Percentiles rank a stretch among this genome's conserved stretches.
Evolutionary conservation across 2,113 vertebrate species (phyloP).

Genomic region (Apaloderma vittatum): DNA sequence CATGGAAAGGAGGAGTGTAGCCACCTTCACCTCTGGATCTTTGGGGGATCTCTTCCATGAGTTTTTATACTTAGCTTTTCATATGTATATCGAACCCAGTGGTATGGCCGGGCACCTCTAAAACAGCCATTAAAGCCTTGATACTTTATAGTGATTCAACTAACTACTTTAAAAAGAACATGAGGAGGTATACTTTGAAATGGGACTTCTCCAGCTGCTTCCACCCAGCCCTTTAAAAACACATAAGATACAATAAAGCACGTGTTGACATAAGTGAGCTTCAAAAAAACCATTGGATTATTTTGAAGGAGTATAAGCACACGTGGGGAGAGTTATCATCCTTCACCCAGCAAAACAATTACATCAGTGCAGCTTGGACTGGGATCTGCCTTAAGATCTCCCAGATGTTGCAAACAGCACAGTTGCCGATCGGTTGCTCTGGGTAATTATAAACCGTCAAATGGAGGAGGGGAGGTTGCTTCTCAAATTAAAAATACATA

Average conservation of each 20-base stretch:
- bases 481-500: background rate
- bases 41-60: background rate
- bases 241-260: conserved; percentile 35
- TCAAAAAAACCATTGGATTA: conserved; percentile 50
- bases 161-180: background rate
- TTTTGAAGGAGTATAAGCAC: conserved; percentile 56
- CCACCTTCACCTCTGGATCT: background rate
- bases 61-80: background rate
- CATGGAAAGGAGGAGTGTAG: background rate
- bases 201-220: conserved; percentile 23
- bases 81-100: background rate
- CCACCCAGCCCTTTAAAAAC: conserved; percentile 39
- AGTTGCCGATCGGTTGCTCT: background rate
- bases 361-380: conserved; percentile 62
- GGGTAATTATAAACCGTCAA: conserved; percentile 35
- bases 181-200: background rate
- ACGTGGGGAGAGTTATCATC: conserved; percentile 46
- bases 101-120: background rate
- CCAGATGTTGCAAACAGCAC: conserved; percentile 38
- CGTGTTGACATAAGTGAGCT: conserved; percentile 54
- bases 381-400: conserved; percentile 63
- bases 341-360: conserved; percentile 71
- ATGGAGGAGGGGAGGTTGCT: background rate
- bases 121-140: background rate
- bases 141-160: background rate